These are phyloP conservation scores for Ariopsis seemanni DNA, from an alignment of 2,113 vertebrate species.

Conservation along the genomic window DNA sequence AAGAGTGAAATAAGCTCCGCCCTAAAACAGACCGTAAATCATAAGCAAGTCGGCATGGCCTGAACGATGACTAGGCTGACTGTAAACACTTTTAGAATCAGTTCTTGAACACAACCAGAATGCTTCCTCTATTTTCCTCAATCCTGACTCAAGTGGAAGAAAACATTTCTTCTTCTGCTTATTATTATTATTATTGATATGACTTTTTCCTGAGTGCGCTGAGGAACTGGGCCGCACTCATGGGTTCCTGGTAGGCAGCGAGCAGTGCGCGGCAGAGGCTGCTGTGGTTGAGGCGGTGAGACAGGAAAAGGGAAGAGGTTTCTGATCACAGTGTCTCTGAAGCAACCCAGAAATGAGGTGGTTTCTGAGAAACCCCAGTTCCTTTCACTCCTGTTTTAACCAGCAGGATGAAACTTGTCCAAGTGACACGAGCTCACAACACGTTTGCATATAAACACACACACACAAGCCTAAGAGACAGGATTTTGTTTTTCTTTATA, in stretches of 20 bases:
- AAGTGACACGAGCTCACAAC: not conserved
- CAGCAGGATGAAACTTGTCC: not conserved
- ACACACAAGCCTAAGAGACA: not conserved
- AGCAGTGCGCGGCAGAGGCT: constrained; percentile 22
- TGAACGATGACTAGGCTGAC: not conserved
- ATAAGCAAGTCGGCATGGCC: not conserved
- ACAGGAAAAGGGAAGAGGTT: constrained; percentile 52
- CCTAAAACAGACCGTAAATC: not conserved
- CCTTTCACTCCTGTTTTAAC: not conserved
- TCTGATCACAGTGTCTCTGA: constrained; percentile 41
- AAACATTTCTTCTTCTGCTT: not conserved
- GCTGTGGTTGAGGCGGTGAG: constrained; percentile 40
- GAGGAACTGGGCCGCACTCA: constrained; percentile 13
- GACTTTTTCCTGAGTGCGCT: too few species aligned
- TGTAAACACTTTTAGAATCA: not conserved
- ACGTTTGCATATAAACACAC: not conserved
- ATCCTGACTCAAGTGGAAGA: not conserved
- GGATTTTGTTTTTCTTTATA: not conserved
- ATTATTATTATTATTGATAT: not conserved
- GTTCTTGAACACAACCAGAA: not conserved
- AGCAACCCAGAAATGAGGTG: constrained; percentile 28
- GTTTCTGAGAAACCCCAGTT: constrained; percentile 43
- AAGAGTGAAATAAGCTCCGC: not conserved
- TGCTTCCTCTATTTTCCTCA: not conserved
- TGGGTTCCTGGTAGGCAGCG: constrained; percentile 35